phyloP scores from a whole-genome alignment of 2,888 invertebrate genomes.

The Alsophila aescularia region DNA sequence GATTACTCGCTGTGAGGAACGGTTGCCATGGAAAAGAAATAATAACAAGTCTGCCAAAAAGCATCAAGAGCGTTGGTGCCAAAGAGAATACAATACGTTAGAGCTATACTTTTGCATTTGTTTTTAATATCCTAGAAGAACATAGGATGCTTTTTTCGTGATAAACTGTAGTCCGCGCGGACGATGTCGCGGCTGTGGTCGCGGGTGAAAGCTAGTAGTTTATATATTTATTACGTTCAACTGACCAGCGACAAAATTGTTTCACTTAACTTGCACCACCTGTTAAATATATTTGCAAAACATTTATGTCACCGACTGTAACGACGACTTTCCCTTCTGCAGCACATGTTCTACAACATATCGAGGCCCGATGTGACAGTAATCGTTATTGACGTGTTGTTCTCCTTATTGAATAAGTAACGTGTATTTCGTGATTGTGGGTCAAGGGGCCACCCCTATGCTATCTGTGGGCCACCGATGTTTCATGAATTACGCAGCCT shows the following conservation, averaged over 20 bases:
- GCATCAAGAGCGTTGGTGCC: too few species aligned
- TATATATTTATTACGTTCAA: too few species aligned
- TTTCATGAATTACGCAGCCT: background rate
- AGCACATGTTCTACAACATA: background rate
- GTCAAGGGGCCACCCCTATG: background rate
- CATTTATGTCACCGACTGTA: background rate
- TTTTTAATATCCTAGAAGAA: too few species aligned
- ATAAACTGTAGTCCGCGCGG: too few species aligned
- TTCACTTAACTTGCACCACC: background rate
- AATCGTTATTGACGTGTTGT: conserved; percentile 6
- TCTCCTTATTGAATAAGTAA: conserved; percentile 10
- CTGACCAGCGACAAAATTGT: background rate
- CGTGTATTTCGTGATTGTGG: background rate
- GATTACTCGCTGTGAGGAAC: too few species aligned
- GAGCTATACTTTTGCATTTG: too few species aligned
- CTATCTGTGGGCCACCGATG: background rate
- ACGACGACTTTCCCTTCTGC: background rate
- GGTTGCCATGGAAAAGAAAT: too few species aligned
- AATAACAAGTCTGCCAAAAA: too few species aligned
- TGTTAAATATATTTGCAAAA: background rate
- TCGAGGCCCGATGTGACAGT: background rate
- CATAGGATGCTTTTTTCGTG: too few species aligned
- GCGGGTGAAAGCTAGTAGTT: too few species aligned
- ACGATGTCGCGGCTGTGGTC: too few species aligned
- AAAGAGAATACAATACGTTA: too few species aligned